Evolutionary conservation across 1,140 invertebrate species (phyloP), one percentile per base, ranked within the genome.

Genomic region (Sitodiplosis mosellana): DNA sequence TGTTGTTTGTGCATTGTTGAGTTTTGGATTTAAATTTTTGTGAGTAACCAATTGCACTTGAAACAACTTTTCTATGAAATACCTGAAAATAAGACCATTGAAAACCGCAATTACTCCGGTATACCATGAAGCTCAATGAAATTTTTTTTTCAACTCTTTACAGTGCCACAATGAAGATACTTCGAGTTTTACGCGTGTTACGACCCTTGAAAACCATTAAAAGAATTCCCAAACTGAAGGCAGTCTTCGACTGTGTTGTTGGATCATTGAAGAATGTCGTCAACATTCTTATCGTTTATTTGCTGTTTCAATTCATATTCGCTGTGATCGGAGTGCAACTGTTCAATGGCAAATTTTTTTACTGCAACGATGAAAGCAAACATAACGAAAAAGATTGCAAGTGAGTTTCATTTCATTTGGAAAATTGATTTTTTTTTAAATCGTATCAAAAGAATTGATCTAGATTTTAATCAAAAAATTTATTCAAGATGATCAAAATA

Each of bases 301-400:
- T 97, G 78, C 83, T 99, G 63, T 99, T 99, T 78, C 93, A 99
- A 81, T 99, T 99, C 77, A 99, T 99, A 74, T 99, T 99, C 73
- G 95, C 94, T 77, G 96, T 99, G 60, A 99, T 99, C 67, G 96
- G 95, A 67, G 96, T 99, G 61, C 96, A 99, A 76, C 80, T 99
- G 63, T 99, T 99, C 75, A 99, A 99, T 73, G 95, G 96, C 59
- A 95, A 94, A 71, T 99, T 99, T 80, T 97, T 94, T 76, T 86
- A 82, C 75, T 99, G 96, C 74, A 95, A 83, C 57, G 96, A 99
- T 76, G 84, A 85, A 67, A 99, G 95, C 71, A 98, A 98, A 76
- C 81, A 86, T 66, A 89, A 83, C 55, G 71, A 78, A 68, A 73
- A 81, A 61, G 88, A 94, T 59, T 99, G 96, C 76, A 83, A 94